These are phyloP conservation scores for Quadriops clusia DNA, from an alignment of 2,888 invertebrate species.

Conservation along the genomic window DNA sequence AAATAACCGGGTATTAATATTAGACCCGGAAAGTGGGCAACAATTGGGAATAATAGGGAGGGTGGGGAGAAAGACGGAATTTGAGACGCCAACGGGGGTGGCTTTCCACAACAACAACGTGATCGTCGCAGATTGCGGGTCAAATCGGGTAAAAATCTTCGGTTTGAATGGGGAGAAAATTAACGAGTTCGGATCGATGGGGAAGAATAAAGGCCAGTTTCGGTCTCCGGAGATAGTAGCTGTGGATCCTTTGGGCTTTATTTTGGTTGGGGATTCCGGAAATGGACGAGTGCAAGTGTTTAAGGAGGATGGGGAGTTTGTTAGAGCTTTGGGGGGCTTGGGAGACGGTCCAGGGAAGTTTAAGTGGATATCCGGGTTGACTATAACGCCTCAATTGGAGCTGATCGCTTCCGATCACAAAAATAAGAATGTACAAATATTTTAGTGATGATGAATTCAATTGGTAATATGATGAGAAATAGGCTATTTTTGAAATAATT, in stretches of 20 bases:
- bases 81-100: conserved; percentile 62
- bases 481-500: too few species aligned
- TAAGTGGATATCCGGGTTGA: conserved; percentile 58
- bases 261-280: conserved; percentile 68
- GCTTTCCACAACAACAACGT: conserved; percentile 43
- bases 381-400: conserved; percentile 47
- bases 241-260: conserved; percentile 59
- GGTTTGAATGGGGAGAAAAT: conserved; percentile 31
- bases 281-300: conserved; percentile 68
- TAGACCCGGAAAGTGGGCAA: conserved; percentile 46
- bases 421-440: conserved; percentile 39
- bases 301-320: conserved; percentile 54
- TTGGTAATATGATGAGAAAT: too few species aligned
- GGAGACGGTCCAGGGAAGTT: conserved; percentile 38
- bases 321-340: conserved; percentile 51
- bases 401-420: conserved; percentile 51
- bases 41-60: conserved; percentile 51
- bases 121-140: conserved; percentile 57
- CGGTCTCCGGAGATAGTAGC: conserved; percentile 62
- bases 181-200: conserved; percentile 53
- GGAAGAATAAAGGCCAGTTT: conserved; percentile 56
- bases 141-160: conserved; percentile 54
- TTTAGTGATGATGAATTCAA: too few species aligned
- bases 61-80: conserved; percentile 40
- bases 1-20: conserved; percentile 55